phyloP scores from a whole-genome alignment of 2,797 vertebrate species.

The Pachyuromys duprasi region DNA sequence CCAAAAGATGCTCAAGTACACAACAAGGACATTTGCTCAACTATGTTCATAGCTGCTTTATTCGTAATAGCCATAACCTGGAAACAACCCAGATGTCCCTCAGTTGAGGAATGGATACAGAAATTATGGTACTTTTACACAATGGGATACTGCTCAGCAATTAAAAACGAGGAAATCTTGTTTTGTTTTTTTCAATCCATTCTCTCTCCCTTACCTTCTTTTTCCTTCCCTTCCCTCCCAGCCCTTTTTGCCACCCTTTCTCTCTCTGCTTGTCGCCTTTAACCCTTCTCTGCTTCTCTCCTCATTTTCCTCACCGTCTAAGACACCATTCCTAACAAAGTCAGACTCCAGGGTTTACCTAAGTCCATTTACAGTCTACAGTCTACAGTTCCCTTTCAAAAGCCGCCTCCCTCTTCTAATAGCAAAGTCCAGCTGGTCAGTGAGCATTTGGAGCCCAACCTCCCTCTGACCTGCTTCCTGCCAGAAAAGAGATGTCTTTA shows the following conservation, averaged over 20 bases:
- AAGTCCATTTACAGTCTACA: neutral
- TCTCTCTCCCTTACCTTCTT: no score
- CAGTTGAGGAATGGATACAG: no score
- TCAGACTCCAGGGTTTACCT: neutral
- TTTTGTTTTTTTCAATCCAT: neutral
- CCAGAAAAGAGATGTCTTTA: conserved; percentile 41
- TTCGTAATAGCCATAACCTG: no score
- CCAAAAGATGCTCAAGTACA: no score
- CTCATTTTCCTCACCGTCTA: neutral
- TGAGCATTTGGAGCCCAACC: neutral
- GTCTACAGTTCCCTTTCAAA: neutral
- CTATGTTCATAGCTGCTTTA: no score
- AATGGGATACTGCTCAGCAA: no score
- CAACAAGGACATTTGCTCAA: no score
- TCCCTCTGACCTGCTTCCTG: neutral
- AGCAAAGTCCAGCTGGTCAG: conserved; percentile 75
- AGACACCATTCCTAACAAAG: neutral
- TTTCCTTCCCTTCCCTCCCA: neutral
- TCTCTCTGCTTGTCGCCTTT: neutral
- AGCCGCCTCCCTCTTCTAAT: conserved; percentile 45
- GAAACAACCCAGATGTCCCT: no score
- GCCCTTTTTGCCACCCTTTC: neutral
- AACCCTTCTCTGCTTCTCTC: rapidly evolving
- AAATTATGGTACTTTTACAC: no score
- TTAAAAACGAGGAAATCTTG: no score